Percentiles rank a stretch among this genome's conserved stretches.
Conservation (phyloP, 2,888 invertebrate genomes). For the Ferdinandea cuprea region DNA sequence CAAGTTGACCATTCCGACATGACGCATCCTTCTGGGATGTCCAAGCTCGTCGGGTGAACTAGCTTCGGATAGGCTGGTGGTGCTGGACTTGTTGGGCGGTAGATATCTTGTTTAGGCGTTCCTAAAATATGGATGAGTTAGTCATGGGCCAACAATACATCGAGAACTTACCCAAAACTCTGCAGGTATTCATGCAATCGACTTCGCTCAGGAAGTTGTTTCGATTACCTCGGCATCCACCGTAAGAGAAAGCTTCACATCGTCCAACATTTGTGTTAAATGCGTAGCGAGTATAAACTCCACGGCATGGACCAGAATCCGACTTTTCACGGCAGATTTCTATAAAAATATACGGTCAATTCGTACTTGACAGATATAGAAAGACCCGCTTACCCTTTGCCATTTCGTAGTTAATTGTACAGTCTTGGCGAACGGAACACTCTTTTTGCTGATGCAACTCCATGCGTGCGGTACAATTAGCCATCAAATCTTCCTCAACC, state of each 20-base stretch:
- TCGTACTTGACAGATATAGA: neutral
- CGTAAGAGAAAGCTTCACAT: slow-evolving; percentile 94
- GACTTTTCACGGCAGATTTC: slow-evolving; percentile 92
- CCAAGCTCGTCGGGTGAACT: slow-evolving; percentile 53
- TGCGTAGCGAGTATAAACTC: slow-evolving; percentile 93
- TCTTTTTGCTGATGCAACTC: slow-evolving; percentile 90
- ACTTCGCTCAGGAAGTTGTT: slow-evolving; percentile 94
- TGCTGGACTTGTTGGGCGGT: slow-evolving; percentile 44
- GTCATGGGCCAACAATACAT: too few relatives aligned
- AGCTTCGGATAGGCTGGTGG: slow-evolving; percentile 35
- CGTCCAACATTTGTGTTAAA: slow-evolving; percentile 89
- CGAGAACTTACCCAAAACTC: slow-evolving; percentile 71
- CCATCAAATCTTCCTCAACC: slow-evolving; percentile 86
- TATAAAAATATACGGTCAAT: slow-evolving; percentile 79
- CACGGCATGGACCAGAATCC: slow-evolving; percentile 94
- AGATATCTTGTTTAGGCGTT: slow-evolving; percentile 39
- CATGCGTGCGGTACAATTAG: slow-evolving; percentile 87
- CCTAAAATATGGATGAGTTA: neutral
- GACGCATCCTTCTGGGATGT: slow-evolving; percentile 86
- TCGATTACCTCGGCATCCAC: slow-evolving; percentile 94
- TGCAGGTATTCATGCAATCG: slow-evolving; percentile 90
- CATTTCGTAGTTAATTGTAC: slow-evolving; percentile 88
- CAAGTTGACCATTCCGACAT: slow-evolving; percentile 92
- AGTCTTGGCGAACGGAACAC: slow-evolving; percentile 88
- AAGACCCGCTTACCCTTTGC: slow-evolving; percentile 87